phyloP scores from a whole-genome alignment of 1,140 invertebrate genomes.

The Drosophila punjabiensis region DNA sequence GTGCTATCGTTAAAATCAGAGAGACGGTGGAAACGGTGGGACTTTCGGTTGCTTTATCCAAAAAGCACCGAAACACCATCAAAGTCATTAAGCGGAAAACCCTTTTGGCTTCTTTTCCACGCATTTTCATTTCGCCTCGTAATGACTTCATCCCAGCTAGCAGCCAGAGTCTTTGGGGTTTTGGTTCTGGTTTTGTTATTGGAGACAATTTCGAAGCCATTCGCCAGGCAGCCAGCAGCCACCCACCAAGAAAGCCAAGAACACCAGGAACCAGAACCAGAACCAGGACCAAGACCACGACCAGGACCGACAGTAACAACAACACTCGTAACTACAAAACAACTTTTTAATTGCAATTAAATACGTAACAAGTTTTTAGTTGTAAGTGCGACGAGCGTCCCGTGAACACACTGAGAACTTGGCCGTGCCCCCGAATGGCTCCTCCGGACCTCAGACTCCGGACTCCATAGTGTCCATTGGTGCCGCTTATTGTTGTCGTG shows the following conservation, averaged over 20 bases:
- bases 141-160: constrained; percentile 73
- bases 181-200: constrained; percentile 55
- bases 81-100: constrained; percentile 77
- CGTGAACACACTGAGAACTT: constrained; percentile 57
- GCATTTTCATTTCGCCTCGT: constrained; percentile 69
- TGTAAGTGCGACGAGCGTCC: constrained; percentile 69
- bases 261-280: constrained; percentile 13
- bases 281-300: constrained; percentile 8
- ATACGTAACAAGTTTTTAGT: constrained; percentile 84
- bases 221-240: constrained; percentile 16
- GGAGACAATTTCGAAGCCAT: constrained; percentile 75
- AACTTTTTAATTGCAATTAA: constrained; percentile 84
- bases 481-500: constrained; percentile 52
- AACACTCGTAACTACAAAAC: constrained; percentile 80
- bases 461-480: constrained; percentile 54
- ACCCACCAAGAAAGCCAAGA: constrained; percentile 43
- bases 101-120: constrained; percentile 75
- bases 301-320: constrained; percentile 36
- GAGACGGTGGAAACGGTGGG: constrained; percentile 5
- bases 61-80: constrained; percentile 36
- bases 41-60: constrained; percentile 26
- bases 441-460: constrained; percentile 37
- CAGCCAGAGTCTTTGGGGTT: constrained; percentile 45
- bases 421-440: constrained; percentile 37
- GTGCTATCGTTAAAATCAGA: constrained; percentile 68